Conservation (phyloP, 1,140 invertebrate species). For the Panulirus ornatus region DNA sequence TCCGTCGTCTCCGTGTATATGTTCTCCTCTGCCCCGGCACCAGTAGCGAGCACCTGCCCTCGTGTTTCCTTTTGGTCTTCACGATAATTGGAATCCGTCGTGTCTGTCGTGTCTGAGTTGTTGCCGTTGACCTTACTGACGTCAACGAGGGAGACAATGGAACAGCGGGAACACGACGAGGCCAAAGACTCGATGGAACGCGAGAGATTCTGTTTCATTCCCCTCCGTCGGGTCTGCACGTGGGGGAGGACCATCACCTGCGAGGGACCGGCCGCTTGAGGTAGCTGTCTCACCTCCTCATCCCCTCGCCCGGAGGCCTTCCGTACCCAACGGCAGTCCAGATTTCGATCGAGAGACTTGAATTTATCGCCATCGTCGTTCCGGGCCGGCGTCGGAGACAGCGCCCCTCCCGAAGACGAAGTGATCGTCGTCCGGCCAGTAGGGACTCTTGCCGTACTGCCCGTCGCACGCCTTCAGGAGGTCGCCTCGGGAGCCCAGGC, state of each 20-base stretch:
- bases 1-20: background rate
- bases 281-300: background rate
- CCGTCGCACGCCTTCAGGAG: slow-evolving; percentile 51
- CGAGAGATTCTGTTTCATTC: background rate
- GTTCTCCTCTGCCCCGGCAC: background rate
- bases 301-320: background rate
- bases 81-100: slow-evolving; percentile 8
- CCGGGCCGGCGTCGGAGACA: slow-evolving; percentile 17
- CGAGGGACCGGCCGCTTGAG: slow-evolving; percentile 8
- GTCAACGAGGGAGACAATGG: slow-evolving; percentile 64
- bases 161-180: slow-evolving; percentile 26
- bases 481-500: background rate
- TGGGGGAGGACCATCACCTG: slow-evolving; percentile 5
- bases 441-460: slow-evolving; percentile 70
- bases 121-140: slow-evolving; percentile 66
- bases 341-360: background rate
- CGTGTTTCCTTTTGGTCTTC: no score
- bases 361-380: background rate
- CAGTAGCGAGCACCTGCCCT: background rate
- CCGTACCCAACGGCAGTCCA: background rate
- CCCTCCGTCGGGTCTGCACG: background rate
- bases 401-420: slow-evolving; percentile 71
- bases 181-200: background rate
- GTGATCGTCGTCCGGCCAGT: slow-evolving; percentile 69
- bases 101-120: slow-evolving; percentile 70